Evolutionary conservation across 2,113 vertebrate genomes (phyloP).

Genomic region (Paramisgurnus dabryanus): DNA sequence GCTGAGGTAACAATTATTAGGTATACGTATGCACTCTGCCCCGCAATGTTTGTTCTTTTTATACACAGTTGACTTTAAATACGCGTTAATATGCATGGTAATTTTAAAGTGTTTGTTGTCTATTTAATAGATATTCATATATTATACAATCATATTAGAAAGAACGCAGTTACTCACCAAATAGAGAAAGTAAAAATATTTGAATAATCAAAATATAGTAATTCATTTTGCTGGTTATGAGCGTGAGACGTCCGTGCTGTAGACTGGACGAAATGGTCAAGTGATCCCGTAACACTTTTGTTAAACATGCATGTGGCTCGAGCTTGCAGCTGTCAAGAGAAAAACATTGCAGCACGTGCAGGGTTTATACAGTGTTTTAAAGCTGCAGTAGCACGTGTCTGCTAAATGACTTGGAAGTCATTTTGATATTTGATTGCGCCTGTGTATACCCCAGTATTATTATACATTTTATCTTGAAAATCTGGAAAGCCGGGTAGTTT

Average conservation of each 20-base stretch:
- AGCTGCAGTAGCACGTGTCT: too few species aligned
- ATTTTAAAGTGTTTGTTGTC: background rate
- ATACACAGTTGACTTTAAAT: background rate
- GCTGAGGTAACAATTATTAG: background rate
- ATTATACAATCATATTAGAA: background rate
- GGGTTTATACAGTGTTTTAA: background rate
- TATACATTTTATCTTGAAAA: background rate
- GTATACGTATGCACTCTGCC: background rate
- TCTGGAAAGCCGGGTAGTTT: background rate
- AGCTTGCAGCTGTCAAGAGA: constrained; percentile 37
- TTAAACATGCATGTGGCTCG: background rate
- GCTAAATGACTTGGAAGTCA: too few species aligned
- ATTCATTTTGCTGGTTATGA: constrained; percentile 21
- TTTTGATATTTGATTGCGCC: too few species aligned
- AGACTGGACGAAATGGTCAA: background rate
- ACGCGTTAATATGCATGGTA: background rate
- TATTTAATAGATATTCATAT: background rate
- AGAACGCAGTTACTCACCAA: constrained; percentile 26
- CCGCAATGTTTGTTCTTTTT: background rate
- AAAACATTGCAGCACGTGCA: background rate
- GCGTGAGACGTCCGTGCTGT: background rate
- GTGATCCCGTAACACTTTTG: background rate
- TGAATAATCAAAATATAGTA: background rate
- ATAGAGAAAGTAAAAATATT: background rate
- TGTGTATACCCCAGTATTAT: too few species aligned